A percentile compares a stretch with the other conserved stretches of the same genome.
phyloP scores from a whole-genome alignment of 2,888 invertebrate genomes.

The Tinea semifulvella region DNA sequence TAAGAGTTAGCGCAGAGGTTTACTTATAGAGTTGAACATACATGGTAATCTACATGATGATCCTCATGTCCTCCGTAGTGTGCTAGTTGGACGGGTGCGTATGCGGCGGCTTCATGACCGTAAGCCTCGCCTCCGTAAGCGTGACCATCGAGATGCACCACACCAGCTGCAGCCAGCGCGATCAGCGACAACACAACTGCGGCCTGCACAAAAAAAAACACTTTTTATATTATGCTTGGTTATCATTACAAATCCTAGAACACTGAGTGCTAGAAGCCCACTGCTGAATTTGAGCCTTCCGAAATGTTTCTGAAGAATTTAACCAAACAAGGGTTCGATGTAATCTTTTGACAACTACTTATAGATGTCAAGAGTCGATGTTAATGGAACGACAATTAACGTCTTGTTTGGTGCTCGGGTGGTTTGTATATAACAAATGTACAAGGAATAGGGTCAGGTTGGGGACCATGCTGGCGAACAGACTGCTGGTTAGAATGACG shows the following conservation, averaged over 20 bases:
- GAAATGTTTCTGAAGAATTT: too few species aligned
- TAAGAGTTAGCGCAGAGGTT: too few species aligned
- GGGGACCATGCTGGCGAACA: too few species aligned
- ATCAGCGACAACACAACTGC: constrained; percentile 51
- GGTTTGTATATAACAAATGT: too few species aligned
- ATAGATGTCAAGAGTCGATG: too few species aligned
- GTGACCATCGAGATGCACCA: constrained; percentile 36
- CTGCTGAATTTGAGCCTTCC: constrained; percentile 10
- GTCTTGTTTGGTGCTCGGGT: too few species aligned
- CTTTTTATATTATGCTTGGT: too few species aligned
- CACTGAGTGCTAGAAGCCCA: too few species aligned
- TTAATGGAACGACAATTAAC: too few species aligned
- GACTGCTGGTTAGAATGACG: too few species aligned
- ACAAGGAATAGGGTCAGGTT: too few species aligned
- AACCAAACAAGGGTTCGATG: not conserved
- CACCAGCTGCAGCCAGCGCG: constrained; percentile 50
- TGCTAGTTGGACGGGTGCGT: constrained; percentile 35
- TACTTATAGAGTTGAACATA: not conserved
- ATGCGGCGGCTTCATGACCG: constrained; percentile 46
- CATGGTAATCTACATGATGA: constrained; percentile 27
- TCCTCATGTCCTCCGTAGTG: constrained; percentile 50
- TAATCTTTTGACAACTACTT: too few species aligned
- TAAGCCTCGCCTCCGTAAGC: constrained; percentile 43
- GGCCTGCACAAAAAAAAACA: constrained; percentile 34
- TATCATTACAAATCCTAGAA: constrained; percentile 11